Conservation (phyloP, 2,888 invertebrate genomes). For the Meloe dianella region DNA sequence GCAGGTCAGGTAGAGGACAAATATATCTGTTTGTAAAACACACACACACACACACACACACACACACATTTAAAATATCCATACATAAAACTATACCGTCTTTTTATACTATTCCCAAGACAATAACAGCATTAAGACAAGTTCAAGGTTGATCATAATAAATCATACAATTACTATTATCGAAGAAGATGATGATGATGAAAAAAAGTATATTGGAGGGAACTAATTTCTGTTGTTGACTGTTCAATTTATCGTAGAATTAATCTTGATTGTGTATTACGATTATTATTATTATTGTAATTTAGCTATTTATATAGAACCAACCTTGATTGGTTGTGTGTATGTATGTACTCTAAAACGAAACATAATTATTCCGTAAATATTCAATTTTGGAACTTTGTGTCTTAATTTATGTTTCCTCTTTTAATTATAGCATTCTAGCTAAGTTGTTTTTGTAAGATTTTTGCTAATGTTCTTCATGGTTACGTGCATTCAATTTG, state of each 20-base stretch:
- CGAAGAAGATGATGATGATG: background rate
- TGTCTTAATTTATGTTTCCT: background rate
- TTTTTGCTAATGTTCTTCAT: background rate
- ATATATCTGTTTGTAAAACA: too few relatives aligned
- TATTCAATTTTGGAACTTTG: too few relatives aligned
- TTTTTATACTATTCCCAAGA: conserved; percentile 15
- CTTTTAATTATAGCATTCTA: background rate
- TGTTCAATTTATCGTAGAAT: background rate
- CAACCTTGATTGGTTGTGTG: background rate
- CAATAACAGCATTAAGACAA: conserved; percentile 32
- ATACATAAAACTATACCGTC: conserved; percentile 23
- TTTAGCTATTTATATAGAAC: background rate
- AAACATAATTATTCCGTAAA: too few relatives aligned
- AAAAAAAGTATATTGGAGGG: background rate
- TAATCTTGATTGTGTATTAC: background rate
- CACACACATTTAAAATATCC: conserved; percentile 24
- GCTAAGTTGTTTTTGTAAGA: background rate
- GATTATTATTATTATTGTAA: background rate
- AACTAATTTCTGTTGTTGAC: conserved; percentile 12
- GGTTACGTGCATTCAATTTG: background rate
- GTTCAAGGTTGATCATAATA: conserved; percentile 31
- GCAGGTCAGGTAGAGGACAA: conserved; percentile 44
- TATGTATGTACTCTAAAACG: too few relatives aligned
- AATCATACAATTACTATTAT: conserved; percentile 8
- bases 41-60: too few relatives aligned